A percentile compares a stretch with the other conserved stretches of the same genome.
phyloP scores from a whole-genome alignment of 1,140 invertebrate species.

The Anastrepha obliqua region DNA sequence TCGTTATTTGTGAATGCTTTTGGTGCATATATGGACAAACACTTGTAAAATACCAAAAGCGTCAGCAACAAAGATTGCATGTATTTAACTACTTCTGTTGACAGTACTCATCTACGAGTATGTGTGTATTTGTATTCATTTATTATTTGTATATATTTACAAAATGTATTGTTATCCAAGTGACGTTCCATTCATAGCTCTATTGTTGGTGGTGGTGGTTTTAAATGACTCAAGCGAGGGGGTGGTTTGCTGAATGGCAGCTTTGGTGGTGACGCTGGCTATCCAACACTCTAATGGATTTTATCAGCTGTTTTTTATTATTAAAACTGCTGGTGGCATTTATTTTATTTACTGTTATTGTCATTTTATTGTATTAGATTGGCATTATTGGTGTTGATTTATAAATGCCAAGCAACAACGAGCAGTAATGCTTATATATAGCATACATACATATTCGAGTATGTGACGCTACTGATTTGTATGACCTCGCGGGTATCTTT shows the following conservation, averaged over 20 bases:
- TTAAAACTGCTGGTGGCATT: background rate
- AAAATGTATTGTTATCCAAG: background rate
- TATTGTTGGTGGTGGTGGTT: background rate
- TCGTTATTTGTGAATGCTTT: background rate
- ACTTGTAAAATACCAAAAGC: slow-evolving; percentile 13
- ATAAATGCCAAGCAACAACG: background rate
- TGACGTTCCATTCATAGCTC: background rate
- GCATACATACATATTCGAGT: background rate
- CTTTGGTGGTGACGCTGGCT: background rate
- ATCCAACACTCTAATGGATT: background rate
- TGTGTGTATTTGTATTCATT: background rate
- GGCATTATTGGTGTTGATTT: slow-evolving; percentile 32
- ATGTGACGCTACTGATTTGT: background rate
- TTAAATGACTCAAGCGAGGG: background rate
- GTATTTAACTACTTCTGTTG: background rate
- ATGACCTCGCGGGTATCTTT: background rate
- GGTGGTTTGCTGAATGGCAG: background rate
- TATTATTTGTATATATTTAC: background rate
- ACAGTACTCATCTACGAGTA: background rate
- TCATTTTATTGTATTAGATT: slow-evolving; percentile 16
- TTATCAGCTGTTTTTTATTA: slow-evolving; percentile 44
- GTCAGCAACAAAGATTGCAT: background rate
- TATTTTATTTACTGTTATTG: slow-evolving; percentile 46
- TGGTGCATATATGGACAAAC: background rate
- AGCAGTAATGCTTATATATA: background rate